phyloP scores from a whole-genome alignment of 2,888 invertebrate species.

The Stratiomys singularior region DNA sequence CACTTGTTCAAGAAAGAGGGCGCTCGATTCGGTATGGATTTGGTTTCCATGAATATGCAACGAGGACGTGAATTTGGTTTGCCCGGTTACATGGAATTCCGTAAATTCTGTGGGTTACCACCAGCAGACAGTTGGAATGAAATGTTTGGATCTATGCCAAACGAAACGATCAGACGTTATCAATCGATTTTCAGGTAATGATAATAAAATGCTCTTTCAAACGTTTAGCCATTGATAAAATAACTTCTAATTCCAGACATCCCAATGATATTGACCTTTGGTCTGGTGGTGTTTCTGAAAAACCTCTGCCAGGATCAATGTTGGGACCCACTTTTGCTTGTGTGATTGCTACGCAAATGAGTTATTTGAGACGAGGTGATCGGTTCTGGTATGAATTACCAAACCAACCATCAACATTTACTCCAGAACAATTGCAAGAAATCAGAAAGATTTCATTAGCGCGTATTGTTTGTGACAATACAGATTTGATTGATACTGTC shows the following conservation, averaged over 20 bases:
- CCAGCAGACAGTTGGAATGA: slow-evolving; percentile 80
- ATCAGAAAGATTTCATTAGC: slow-evolving; percentile 83
- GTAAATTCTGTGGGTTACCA: slow-evolving; percentile 89
- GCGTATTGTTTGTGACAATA: slow-evolving; percentile 90
- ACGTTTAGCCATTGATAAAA: slow-evolving; percentile 29
- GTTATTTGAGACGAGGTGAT: slow-evolving; percentile 87
- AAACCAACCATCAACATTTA: slow-evolving; percentile 91
- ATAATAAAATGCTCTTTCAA: slow-evolving; percentile 32
- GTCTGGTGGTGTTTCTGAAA: slow-evolving; percentile 94
- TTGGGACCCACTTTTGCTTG: slow-evolving; percentile 95
- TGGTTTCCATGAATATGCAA: slow-evolving; percentile 94
- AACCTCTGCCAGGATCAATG: slow-evolving; percentile 90
- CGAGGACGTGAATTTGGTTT: slow-evolving; percentile 91
- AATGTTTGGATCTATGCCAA: slow-evolving; percentile 87
- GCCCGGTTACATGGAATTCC: slow-evolving; percentile 92
- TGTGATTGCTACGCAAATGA: slow-evolving; percentile 92
- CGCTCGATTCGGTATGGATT: slow-evolving; percentile 82
- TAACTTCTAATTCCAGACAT: slow-evolving; percentile 68
- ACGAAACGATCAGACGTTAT: slow-evolving; percentile 85
- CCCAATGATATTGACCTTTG: slow-evolving; percentile 93
- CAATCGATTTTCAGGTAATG: slow-evolving; percentile 83
- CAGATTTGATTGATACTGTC: slow-evolving; percentile 89
- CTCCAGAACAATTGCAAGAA: slow-evolving; percentile 85
- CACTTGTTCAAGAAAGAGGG: slow-evolving; percentile 86
- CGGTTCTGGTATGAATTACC: slow-evolving; percentile 95